Base-by-base conservation (phyloP, 2,113 vertebrate species). In the Grammomys dolichurus region DNA sequence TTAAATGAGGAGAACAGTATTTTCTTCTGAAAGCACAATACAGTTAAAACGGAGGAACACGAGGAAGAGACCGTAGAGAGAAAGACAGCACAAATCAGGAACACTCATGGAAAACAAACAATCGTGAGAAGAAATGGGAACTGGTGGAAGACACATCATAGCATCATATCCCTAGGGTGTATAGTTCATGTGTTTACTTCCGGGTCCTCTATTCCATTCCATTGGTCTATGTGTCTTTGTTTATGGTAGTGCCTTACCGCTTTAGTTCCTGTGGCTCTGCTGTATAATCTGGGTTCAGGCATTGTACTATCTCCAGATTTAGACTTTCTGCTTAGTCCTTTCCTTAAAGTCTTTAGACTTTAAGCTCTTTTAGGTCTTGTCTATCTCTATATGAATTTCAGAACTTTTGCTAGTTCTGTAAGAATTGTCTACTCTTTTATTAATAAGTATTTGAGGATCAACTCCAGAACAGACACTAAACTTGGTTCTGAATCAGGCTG, bases 1-100 rank as follows among this genome's bases (percentile, higher is more conserved):
- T 60, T 54, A 90, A 80, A 86, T 86, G 11, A 94, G 22, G 11
- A 95, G 20, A 77, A 54, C 73, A 72, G 22, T 80, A 19, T 86
- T 95, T 54, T 13, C 46, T 84, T 92, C 87, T 93, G 43, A 46
- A 91, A 96, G 77, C 11, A 56, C 54, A 85, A 72, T 65, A 24
- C 17, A 81, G 46, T 88, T 56, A 86, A 40, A 84, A 51, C 33
- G 80, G 20, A 80, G 20, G 10, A 7, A 86, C 69, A 28, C 36
- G n/a, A 82, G 51, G 24, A 84, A 24, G 31, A 96, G 16, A 56
- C 4, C 0, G 4, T 2, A 90, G 69, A 90, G 24, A 46, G 2
- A 58, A n/a, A 76, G 43, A 84, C 10, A 72, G 46, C 75, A 73
- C 92, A 93, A 84, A 51, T 28, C n/a, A 63, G 12, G 89, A 73